Base-by-base conservation (phyloP, 2,888 invertebrate genomes). In the Ditula angustiorana region DNA sequence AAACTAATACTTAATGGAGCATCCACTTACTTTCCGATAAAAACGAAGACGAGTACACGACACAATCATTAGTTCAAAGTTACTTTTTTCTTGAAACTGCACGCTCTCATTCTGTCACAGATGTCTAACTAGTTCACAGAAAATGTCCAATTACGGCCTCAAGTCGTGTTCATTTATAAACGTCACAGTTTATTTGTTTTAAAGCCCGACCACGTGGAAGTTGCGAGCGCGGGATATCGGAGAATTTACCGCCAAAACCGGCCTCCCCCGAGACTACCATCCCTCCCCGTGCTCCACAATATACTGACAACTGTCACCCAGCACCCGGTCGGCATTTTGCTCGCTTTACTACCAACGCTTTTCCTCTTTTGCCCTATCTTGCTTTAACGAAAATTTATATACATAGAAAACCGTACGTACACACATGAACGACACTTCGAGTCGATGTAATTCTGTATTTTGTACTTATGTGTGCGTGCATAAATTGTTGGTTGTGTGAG, bases 361-460 rank as follows among this genome's bases (percentile, higher is more conserved):
- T 89, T 87, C 87, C 89, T 86, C 88, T 85, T 86, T 85, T 85
- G 78, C 86, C 84, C 86, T 86, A 86, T 88, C 87, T 88, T 85
- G 82, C 87, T 87, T 85, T 78, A 83, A 83, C 87, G 83, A 86
- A 85, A 87, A 85, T 85, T 77, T 85, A 85, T 84, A 82, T 81
- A 86, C 82, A 84, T 79, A 85, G 73, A 82, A 74, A 81, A 75
- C 73, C 78, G 73, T 80, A 80, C 77, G 70, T 80, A 83, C 86
- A 88, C 87, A 88, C 83, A 86, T 80, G 78, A 73, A 84, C 75
- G 80, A 79, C 75, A 83, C 83, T 76, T 83, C 81, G 77, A 78
- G 79, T 78, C 69, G 70, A 79, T 78, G 70, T 69, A 75, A 81
- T 79, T 83, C 82, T 74, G 71, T 73, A 63, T 47, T 64, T 50